phyloP scores from a whole-genome alignment of 1,140 invertebrate species.

The Penaeus chinensis region DNA sequence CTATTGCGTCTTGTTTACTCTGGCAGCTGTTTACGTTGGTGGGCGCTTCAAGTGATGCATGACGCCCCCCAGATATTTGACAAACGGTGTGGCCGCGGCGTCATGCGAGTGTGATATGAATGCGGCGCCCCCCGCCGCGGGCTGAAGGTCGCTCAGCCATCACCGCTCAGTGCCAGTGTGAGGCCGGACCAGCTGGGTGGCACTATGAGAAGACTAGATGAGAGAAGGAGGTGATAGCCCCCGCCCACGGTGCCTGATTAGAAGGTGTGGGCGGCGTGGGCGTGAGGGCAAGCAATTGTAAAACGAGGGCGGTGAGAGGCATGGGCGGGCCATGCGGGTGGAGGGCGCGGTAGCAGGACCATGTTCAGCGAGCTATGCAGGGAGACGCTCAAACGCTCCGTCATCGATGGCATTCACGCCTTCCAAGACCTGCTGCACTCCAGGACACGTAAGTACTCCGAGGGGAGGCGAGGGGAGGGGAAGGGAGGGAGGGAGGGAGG shows the following conservation, averaged over 20 bases:
- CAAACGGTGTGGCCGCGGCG: too few relatives aligned
- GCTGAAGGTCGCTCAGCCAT: too few relatives aligned
- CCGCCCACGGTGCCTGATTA: slow-evolving; percentile 39
- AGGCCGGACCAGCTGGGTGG: too few relatives aligned
- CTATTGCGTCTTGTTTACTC: too few relatives aligned
- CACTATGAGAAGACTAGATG: slow-evolving; percentile 11
- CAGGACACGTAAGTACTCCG: slow-evolving; percentile 28
- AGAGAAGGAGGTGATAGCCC: slow-evolving; percentile 16
- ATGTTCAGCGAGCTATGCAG: slow-evolving; percentile 76
- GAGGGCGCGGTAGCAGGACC: slow-evolving; percentile 70
- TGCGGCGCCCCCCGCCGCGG: too few relatives aligned
- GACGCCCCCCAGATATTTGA: too few relatives aligned
- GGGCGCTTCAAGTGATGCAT: too few relatives aligned
- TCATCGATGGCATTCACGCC: slow-evolving; percentile 65
- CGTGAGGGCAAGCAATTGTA: background rate
- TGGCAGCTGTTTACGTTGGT: too few relatives aligned
- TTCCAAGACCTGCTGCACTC: slow-evolving; percentile 62
- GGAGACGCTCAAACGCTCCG: slow-evolving; percentile 74
- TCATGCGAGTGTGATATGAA: too few relatives aligned
- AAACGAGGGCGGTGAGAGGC: background rate
- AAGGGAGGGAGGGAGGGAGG: background rate
- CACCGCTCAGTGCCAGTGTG: too few relatives aligned
- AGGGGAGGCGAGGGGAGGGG: background rate
- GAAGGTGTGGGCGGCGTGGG: slow-evolving; percentile 24
- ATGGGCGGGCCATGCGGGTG: slow-evolving; percentile 36